phyloP scores from a whole-genome alignment of 2,888 invertebrate species.

The Danaus chrysippus region DNA sequence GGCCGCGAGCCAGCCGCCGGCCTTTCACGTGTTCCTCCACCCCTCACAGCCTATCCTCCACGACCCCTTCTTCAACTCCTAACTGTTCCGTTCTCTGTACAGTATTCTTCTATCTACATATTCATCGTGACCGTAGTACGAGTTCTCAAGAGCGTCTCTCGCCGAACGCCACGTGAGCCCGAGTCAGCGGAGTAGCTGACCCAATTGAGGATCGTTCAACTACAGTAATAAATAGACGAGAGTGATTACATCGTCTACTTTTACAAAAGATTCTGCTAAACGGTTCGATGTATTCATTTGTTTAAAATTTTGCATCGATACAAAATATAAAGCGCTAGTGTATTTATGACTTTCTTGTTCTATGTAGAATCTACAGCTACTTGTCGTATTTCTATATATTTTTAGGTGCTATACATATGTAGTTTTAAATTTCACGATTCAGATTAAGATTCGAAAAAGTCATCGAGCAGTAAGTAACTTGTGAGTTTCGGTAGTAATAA shows the following conservation, averaged over 20 bases:
- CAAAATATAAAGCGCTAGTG: too few relatives aligned
- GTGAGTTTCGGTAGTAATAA: too few relatives aligned
- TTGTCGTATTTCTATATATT: too few relatives aligned
- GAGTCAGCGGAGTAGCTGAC: conserved; percentile 12
- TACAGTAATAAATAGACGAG: conserved; percentile 38
- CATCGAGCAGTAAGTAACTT: too few relatives aligned
- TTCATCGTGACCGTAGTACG: background rate
- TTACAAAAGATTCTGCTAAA: conserved; percentile 16
- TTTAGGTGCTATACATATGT: too few relatives aligned
- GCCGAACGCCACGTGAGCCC: too few relatives aligned
- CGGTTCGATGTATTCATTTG: too few relatives aligned
- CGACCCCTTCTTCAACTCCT: background rate
- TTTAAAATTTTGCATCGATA: too few relatives aligned
- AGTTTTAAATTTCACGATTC: too few relatives aligned
- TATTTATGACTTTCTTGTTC: too few relatives aligned
- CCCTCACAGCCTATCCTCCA: conserved; percentile 7
- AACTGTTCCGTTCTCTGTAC: background rate
- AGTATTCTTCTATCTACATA: background rate
- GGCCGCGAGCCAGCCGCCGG: conserved; percentile 34
- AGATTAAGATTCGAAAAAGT: too few relatives aligned
- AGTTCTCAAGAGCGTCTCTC: background rate
- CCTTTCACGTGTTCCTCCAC: conserved; percentile 20
- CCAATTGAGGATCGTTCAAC: conserved; percentile 47
- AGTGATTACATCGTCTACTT: conserved; percentile 34
- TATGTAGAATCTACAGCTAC: too few relatives aligned